These are phyloP conservation scores for Ditylenchus weischeri DNA, from an alignment of 2,888 invertebrate species.

Conservation along the genomic window DNA sequence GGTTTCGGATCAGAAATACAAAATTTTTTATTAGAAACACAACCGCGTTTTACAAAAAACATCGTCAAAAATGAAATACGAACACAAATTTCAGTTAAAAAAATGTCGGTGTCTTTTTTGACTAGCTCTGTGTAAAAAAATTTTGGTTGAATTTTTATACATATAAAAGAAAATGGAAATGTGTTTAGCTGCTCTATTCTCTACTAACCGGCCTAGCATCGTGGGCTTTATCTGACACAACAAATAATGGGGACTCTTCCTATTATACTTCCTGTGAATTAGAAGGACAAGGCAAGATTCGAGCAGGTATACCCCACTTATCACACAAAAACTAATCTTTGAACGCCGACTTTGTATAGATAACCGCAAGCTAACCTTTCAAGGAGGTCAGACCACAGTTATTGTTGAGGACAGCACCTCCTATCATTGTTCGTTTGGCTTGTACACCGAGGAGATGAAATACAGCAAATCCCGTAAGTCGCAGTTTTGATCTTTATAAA, in stretches of 20 bases:
- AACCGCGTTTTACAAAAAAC: slow-evolving; percentile 9
- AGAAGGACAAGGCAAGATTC: slow-evolving; percentile 54
- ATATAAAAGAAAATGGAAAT: slow-evolving; percentile 14
- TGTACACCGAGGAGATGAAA: slow-evolving; percentile 58
- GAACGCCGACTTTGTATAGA: slow-evolving; percentile 34
- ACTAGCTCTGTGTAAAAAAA: neutral
- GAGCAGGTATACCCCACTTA: slow-evolving; percentile 40
- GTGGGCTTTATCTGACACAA: slow-evolving; percentile 52
- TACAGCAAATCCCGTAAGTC: slow-evolving; percentile 41
- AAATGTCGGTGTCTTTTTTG: too few relatives aligned
- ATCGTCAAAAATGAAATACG: too few relatives aligned
- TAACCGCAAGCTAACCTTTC: slow-evolving; percentile 50
- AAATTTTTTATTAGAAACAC: too few relatives aligned
- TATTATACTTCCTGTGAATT: slow-evolving; percentile 52
- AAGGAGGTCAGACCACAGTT: slow-evolving; percentile 44
- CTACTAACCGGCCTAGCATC: slow-evolving; percentile 49
- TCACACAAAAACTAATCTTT: slow-evolving; percentile 10
- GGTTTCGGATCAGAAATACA: too few relatives aligned
- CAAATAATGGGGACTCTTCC: slow-evolving; percentile 48
- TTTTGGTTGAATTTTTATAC: slow-evolving; percentile 11
- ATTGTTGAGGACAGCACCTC: slow-evolving; percentile 55
- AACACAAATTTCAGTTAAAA: slow-evolving; percentile 7
- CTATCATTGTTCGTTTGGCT: slow-evolving; percentile 56
- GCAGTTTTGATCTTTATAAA: too few relatives aligned
- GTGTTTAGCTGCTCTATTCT: slow-evolving; percentile 50